These are phyloP conservation scores for Eurytoma californica DNA, from an alignment of 2,888 invertebrate species.

Conservation along the genomic window DNA sequence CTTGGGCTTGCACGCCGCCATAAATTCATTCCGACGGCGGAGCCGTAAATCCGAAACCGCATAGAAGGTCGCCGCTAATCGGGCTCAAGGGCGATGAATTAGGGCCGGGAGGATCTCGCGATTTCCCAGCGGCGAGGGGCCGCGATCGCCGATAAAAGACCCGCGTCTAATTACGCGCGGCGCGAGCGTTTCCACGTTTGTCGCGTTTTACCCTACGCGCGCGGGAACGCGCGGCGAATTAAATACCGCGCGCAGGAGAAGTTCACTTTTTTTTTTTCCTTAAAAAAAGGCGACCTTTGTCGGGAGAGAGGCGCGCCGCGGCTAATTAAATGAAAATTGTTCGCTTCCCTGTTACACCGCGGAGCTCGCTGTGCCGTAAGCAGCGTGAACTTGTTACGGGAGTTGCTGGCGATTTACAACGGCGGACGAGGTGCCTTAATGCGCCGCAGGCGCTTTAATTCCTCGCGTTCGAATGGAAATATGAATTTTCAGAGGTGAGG, in stretches of 20 bases:
- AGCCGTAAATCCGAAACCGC: background rate
- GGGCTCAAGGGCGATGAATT: slow-evolving; percentile 6
- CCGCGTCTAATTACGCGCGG: slow-evolving; percentile 44
- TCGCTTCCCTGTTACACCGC: slow-evolving; percentile 25
- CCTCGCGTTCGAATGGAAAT: background rate
- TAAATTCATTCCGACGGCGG: no score
- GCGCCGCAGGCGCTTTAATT: slow-evolving; percentile 8
- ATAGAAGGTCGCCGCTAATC: background rate
- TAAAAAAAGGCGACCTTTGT: slow-evolving; percentile 33
- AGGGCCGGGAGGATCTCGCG: background rate
- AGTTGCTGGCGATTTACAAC: background rate
- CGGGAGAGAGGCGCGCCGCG: background rate
- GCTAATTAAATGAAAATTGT: slow-evolving; percentile 52
- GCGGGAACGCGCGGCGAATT: background rate
- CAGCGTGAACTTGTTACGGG: slow-evolving; percentile 39
- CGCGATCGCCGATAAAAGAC: slow-evolving; percentile 14
- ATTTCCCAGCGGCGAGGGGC: slow-evolving; percentile 3
- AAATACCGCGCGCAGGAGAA: background rate
- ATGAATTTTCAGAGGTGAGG: background rate
- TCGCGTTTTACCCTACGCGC: slow-evolving; percentile 9
- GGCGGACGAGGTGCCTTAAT: background rate
- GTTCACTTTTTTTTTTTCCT: no score
- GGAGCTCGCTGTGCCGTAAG: slow-evolving; percentile 10
- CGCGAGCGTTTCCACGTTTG: slow-evolving; percentile 42
- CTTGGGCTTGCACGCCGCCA: background rate